Conservation (phyloP, 2,797 vertebrate species). For the Cuniculus paca region DNA sequence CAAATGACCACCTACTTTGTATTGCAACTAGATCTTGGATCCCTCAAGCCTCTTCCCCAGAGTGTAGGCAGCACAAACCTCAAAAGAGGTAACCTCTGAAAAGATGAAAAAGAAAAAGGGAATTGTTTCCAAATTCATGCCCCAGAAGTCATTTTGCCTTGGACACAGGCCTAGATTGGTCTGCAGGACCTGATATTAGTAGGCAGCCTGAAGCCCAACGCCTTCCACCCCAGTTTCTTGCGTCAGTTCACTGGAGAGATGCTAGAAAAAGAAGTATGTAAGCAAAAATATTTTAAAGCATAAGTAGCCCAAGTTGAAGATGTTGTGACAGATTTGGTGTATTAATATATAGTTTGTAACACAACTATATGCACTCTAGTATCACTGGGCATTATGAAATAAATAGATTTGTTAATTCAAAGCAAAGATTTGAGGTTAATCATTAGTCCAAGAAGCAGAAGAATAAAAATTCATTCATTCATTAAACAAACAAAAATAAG, state of each 20-base stretch:
- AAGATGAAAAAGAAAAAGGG: not conserved
- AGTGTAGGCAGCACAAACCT: not conserved
- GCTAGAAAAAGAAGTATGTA: not conserved
- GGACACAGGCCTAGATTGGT: not conserved
- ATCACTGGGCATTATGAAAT: not conserved
- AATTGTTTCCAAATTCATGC: not conserved
- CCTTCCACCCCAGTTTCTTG: not conserved
- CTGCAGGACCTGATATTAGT: not conserved
- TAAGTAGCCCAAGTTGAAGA: not conserved
- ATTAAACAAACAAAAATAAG: conserved; percentile 29
- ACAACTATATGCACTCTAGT: not conserved
- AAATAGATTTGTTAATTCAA: not conserved
- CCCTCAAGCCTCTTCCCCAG: not conserved
- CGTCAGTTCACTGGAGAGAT: too few species aligned
- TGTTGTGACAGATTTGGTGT: not conserved
- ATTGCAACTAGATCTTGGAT: not conserved
- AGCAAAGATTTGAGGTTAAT: conserved; percentile 27
- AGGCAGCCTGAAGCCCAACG: conserved; percentile 25
- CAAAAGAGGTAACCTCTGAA: conserved; percentile 14
- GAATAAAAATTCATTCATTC: conserved; percentile 2
- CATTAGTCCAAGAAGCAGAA: not conserved
- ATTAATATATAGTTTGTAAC: not conserved
- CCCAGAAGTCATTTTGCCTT: not conserved
- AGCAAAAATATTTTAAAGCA: not conserved
- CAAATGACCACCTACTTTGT: conserved; percentile 37